Percentiles rank a stretch among this genome's conserved stretches.
phyloP scores from a whole-genome alignment of 2,113 vertebrate species.

The Nothoprocta perdicaria region DNA sequence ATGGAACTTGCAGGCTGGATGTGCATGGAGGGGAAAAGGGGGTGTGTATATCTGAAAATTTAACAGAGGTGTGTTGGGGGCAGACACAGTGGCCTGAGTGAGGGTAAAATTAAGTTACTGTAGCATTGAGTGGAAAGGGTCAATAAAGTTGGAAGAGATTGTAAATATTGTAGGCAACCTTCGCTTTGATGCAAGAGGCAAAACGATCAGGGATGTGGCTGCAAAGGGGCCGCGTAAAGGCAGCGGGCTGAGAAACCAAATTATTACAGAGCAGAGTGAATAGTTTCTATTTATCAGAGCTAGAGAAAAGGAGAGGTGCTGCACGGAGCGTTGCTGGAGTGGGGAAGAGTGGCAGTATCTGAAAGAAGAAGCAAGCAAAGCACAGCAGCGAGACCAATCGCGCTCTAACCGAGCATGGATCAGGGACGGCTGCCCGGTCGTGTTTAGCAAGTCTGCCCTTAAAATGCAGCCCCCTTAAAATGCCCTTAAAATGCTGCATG shows the following conservation, averaged over 20 bases:
- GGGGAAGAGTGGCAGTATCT: not conserved
- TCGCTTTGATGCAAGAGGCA: not conserved
- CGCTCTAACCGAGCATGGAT: not conserved
- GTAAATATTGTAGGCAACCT: not conserved
- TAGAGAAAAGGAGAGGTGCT: not conserved
- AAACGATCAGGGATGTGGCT: not conserved
- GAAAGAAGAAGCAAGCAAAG: not conserved
- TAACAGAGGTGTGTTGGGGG: not conserved
- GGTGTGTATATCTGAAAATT: not conserved
- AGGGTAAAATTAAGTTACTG: not conserved
- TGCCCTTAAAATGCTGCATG: not conserved
- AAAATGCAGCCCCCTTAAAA: not conserved
- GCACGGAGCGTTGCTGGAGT: not conserved
- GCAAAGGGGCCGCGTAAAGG: not conserved
- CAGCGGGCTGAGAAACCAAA: not conserved
- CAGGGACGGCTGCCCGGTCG: not conserved
- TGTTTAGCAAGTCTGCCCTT: not conserved
- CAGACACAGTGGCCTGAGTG: not conserved
- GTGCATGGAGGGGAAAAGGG: not conserved
- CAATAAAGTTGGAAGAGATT: not conserved
- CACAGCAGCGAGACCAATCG: fast-evolving
- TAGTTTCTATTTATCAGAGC: not conserved
- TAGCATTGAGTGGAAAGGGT: not conserved
- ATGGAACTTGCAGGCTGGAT: not conserved
- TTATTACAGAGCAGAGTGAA: not conserved